These are phyloP conservation scores for Phalacrocorax pelagicus DNA, from an alignment of 2,113 vertebrate genomes.

Conservation along the genomic window DNA sequence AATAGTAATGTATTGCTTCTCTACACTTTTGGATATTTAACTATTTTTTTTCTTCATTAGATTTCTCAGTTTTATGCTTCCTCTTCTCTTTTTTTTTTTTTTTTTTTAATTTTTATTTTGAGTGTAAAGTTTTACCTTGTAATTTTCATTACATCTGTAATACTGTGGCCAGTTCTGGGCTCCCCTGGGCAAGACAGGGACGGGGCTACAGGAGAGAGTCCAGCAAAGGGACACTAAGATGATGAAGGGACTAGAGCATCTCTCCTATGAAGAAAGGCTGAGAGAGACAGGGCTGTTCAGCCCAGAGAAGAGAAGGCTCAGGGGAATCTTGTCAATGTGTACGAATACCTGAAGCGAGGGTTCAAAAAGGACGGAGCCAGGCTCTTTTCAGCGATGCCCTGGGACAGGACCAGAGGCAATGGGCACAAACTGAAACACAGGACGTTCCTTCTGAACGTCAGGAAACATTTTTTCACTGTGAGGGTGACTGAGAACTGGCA, in stretches of 20 bases:
- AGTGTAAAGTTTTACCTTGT: not conserved
- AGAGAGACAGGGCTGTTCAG: not conserved
- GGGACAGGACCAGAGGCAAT: not conserved
- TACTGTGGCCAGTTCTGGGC: not conserved
- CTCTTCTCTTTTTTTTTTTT: not conserved
- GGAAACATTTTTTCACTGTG: not conserved
- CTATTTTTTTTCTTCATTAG: not conserved
- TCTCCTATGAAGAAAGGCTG: not conserved
- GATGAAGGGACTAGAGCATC: not conserved
- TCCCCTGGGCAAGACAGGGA: not conserved
- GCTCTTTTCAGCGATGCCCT: not conserved
- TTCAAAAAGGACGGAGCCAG: not conserved
- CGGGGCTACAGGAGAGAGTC: not conserved
- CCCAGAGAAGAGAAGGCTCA: not conserved
- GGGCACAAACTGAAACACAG: not conserved
- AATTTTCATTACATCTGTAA: not conserved
- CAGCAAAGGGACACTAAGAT: not conserved
- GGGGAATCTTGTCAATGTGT: not conserved
- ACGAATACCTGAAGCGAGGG: not conserved
- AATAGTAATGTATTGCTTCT: not conserved
- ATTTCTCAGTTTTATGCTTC: not conserved
- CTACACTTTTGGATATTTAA: not conserved
- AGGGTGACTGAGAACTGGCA: not conserved
- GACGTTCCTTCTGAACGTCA: not conserved
- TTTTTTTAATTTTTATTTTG: not conserved